These are phyloP conservation scores for Platalea minor DNA, from an alignment of 2,797 vertebrate species.

Conservation along the genomic window DNA sequence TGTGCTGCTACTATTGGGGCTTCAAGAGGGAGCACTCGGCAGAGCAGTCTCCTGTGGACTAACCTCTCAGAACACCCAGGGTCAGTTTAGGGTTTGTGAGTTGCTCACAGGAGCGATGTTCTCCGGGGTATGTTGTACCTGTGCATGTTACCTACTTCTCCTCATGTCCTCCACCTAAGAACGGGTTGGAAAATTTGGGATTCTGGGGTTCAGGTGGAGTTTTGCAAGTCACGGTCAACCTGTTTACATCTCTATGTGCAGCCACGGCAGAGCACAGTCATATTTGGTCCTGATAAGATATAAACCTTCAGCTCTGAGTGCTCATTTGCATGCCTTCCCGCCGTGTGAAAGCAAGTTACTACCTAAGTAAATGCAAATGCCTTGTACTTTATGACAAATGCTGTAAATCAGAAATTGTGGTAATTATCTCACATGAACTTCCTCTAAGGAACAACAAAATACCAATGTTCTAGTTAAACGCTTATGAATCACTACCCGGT, in stretches of 20 bases:
- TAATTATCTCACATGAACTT: neutral
- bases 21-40: neutral
- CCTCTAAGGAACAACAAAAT: neutral
- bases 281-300: constrained; percentile 3
- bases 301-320: neutral
- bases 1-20: rapidly evolving
- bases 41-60: neutral
- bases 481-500: neutral
- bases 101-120: neutral
- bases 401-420: neutral
- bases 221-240: neutral
- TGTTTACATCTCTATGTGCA: neutral
- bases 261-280: neutral
- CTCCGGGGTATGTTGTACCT: neutral
- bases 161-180: neutral
- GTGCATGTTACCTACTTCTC: neutral
- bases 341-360: neutral
- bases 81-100: neutral
- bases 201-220: neutral
- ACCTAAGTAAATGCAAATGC: neutral
- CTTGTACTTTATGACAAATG: neutral
- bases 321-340: neutral
- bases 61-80: neutral
- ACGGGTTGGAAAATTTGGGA: neutral
- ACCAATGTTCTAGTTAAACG: neutral